Base-by-base conservation (phyloP, 2,113 vertebrate species). In the Seriola dumerili region DNA sequence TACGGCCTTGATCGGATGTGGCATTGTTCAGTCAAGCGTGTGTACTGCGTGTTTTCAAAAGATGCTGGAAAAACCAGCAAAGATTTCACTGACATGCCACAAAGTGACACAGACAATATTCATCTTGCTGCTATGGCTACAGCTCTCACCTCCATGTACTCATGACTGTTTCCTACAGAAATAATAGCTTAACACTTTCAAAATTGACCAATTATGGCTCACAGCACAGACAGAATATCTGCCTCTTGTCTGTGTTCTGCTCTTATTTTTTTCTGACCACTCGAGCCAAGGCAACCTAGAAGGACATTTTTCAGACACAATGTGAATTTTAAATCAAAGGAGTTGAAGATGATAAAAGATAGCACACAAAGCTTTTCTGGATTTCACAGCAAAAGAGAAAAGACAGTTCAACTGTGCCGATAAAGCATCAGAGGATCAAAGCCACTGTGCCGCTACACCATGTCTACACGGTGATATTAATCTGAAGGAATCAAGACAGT, bases 371-470 rank as follows among this genome's bases (percentile, higher is more conserved):
- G 64, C 68, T 90, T 86, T 71, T 58, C 66, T 73, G 72, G 63
- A 78, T 90, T 84, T 88, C 81, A 84, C 29, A 72, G 52, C 10
- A 65, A 67, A 71, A 57, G 44, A 87, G 46, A 81, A 68, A 74
- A 89, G 74, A 76, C 76, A 82, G 80, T 88, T 85, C 58, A 86
- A 59, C 23, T n/a, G 67, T 65, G 78, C 50, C 81, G 72, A 89
- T 89, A 84, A 86, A 86, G 46, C 72, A 62, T 79, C 66, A 70
- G 61, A 73, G 17, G 85, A 93, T 93, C 83, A 89, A 92, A 93
- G 85, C 66, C 74, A 65, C 50, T 38, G 48, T 54, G 68, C 84
- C n/a, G 58, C 74, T 82, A 68, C 58, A 64, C 71, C 76, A 44
- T 8, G 48, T 89, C 62, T 82, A 83, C 81, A 23, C 40, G 4